Evolutionary conservation across 1,140 invertebrate genomes (phyloP).

Genomic region (Zaprionus gabonicus): DNA sequence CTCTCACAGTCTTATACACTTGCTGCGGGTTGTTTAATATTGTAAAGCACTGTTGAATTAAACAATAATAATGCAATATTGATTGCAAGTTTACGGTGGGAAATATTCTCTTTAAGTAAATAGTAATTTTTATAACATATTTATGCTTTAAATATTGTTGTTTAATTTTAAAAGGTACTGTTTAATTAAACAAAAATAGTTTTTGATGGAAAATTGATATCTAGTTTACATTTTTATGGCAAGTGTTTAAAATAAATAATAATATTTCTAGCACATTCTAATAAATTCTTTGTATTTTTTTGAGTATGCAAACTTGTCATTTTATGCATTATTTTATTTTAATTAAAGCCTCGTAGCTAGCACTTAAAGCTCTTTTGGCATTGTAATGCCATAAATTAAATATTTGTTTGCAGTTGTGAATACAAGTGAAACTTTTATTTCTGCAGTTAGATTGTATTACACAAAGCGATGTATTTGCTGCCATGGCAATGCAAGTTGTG

Average conservation of each 20-base stretch:
- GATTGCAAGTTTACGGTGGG: too few relatives aligned
- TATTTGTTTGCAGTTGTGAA: not conserved
- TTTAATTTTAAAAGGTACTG: too few relatives aligned
- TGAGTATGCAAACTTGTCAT: not conserved
- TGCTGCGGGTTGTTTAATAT: not conserved
- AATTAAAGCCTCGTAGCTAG: constrained; percentile 53
- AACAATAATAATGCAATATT: too few relatives aligned
- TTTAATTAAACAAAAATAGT: too few relatives aligned
- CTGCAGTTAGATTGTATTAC: too few relatives aligned
- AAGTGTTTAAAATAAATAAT: too few relatives aligned
- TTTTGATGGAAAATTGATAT: too few relatives aligned
- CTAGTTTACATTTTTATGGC: too few relatives aligned
- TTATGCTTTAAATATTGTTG: too few relatives aligned
- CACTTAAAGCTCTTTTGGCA: constrained; percentile 7
- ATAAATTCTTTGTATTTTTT: not conserved
- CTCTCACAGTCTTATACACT: not conserved
- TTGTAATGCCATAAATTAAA: not conserved
- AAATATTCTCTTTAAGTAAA: too few relatives aligned
- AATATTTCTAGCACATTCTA: not conserved
- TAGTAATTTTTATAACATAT: too few relatives aligned
- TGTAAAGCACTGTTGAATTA: not conserved
- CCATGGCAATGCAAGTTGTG: not conserved
- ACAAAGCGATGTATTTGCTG: not conserved
- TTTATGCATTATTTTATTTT: constrained; percentile 23
- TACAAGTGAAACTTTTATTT: not conserved